Percentiles rank a stretch among this genome's conserved stretches.
Evolutionary conservation across 2,113 vertebrate species (phyloP).

Genomic region (Malurus elegans): DNA sequence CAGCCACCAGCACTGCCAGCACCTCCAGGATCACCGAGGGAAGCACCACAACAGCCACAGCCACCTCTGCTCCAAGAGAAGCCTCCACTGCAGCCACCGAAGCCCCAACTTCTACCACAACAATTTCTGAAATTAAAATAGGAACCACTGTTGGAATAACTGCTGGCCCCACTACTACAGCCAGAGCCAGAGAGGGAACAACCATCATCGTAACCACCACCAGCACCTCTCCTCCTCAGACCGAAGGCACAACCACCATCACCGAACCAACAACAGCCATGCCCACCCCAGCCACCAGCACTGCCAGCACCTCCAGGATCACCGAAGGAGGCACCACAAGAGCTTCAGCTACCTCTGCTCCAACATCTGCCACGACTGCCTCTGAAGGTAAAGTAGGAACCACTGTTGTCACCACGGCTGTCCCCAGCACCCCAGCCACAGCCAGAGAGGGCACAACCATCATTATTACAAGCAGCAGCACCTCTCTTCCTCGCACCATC

Average conservation of each 20-base stretch:
- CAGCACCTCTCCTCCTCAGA: background rate
- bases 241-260: background rate
- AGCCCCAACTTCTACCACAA: background rate
- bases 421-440: no score
- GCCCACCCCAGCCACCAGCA: background rate
- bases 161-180: rapidly evolving
- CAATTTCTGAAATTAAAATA: background rate
- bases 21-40: rapidly evolving
- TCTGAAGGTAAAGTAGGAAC: no score
- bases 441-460: no score
- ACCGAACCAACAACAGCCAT: rapidly evolving
- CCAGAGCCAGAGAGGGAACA: rapidly evolving
- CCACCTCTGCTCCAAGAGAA: no score
- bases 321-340: no score
- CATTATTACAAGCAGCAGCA: no score
- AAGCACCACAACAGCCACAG: rapidly evolving
- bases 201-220: background rate
- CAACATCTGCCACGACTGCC: no score
- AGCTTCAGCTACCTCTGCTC: no score
- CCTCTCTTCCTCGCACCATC: no score
- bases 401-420: no score
- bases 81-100: rapidly evolving
- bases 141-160: background rate
- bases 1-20: background rate
- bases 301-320: no score